Evolutionary conservation across 1,140 invertebrate species (phyloP), one percentile per base, ranked within the genome.

Genomic region (Bacillus rossius): DNA sequence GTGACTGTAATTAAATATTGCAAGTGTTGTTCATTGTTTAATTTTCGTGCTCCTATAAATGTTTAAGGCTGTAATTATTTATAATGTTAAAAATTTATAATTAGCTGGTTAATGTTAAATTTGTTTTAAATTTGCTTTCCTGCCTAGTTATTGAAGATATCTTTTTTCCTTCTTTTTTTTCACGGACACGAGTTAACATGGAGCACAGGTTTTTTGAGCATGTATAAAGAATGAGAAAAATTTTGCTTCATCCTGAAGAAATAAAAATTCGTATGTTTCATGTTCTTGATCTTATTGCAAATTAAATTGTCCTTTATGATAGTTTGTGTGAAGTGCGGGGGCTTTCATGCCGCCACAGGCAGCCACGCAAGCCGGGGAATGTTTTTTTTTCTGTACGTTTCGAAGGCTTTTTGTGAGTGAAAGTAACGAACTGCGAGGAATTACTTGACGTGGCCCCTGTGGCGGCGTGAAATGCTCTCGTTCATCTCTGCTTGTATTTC

Each of bases 81-180:
- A 34, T 50, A 16, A 49, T 57, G 38, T 49, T 57, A 47, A 57
- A 49, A 57, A 48, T 57, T 57, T 57, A 19, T 49, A 42, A 54
- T 48, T 57, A 43, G 55, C 55, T 57, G 55, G 47, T 8, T 34
- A 41, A 38, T 57, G 47, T 17, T 34, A 41, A 38, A 48, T 57
- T 49, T 17, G 13, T 17, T 49, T 57, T 26, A 23, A 29, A 48
- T 55, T 56, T 57, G 43, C 45, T 34, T 49, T 48, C 19, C 37
- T 57, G 23, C 49, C 41, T 43, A 57, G 43, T 43, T 57, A 55
- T 55, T 20, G 22, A 23, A 16, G 29, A 22, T 23, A 2, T 53
- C 23, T 41, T 54, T 54, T 41, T 29, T 8, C 8, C 43, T 54
- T 40, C 19, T 40, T 23, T 13, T 40, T 25, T 53, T 53, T 34